phyloP scores from a whole-genome alignment of 2,797 vertebrate genomes.

The Scolopax bukidnonensis region DNA sequence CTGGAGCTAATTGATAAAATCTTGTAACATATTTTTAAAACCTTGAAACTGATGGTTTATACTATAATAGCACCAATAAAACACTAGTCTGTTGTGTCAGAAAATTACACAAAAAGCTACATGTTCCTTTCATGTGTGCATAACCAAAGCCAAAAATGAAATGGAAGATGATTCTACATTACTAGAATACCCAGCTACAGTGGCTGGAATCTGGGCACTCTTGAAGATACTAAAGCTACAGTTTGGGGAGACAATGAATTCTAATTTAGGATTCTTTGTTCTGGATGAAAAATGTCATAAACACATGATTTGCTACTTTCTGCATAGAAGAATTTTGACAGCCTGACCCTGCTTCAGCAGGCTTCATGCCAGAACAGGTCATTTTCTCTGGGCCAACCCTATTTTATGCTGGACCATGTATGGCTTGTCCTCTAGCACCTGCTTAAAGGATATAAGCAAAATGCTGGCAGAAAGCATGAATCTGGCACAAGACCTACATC shows the following conservation, averaged over 20 bases:
- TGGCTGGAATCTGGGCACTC: background rate
- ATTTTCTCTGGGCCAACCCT: background rate
- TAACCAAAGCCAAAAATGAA: background rate
- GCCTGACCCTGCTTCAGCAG: background rate
- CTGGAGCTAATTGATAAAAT: background rate
- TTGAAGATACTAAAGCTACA: background rate
- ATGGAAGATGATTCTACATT: background rate
- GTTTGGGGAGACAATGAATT: background rate
- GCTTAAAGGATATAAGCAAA: background rate
- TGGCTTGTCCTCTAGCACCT: background rate
- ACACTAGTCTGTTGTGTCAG: background rate
- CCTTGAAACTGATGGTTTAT: background rate
- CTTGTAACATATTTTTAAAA: background rate
- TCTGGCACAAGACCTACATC: background rate
- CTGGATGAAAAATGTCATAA: background rate
- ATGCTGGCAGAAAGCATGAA: background rate
- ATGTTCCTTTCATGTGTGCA: fast-evolving
- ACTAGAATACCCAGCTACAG: background rate
- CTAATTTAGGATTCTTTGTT: background rate
- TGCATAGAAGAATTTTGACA: background rate
- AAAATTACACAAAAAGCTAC: background rate
- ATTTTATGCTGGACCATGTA: background rate
- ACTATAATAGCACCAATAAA: background rate
- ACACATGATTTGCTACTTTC: background rate
- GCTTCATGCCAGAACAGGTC: background rate